Evolutionary conservation across 2,888 invertebrate genomes (phyloP).

Genomic region (Eucera pruinosa): DNA sequence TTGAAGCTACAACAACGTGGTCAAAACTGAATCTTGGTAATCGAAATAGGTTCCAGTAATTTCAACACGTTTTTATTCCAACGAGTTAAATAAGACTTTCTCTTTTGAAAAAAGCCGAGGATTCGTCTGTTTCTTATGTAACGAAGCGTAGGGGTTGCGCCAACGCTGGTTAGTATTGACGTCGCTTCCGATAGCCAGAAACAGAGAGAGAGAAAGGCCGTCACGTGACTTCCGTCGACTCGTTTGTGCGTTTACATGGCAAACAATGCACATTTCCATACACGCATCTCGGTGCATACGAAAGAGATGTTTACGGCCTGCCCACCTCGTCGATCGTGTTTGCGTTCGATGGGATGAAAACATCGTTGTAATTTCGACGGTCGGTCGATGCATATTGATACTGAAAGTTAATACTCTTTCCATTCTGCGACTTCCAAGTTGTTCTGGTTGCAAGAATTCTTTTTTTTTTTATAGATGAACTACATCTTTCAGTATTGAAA

Average conservation of each 20-base stretch:
- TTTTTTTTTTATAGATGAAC: neutral
- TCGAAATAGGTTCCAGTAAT: too few relatives aligned
- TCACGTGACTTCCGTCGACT: slow-evolving; percentile 81
- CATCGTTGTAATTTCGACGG: slow-evolving; percentile 18
- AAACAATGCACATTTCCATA: slow-evolving; percentile 65
- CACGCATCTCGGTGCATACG: slow-evolving; percentile 50
- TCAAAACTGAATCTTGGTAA: too few relatives aligned
- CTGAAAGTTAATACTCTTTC: neutral
- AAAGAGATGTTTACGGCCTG: slow-evolving; percentile 28
- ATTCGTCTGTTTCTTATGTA: slow-evolving; percentile 43
- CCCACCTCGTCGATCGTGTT: slow-evolving; percentile 19
- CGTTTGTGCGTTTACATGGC: slow-evolving; percentile 52
- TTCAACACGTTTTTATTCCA: too few relatives aligned
- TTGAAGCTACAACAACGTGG: too few relatives aligned
- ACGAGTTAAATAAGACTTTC: too few relatives aligned
- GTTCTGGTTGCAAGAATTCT: neutral
- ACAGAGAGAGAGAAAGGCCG: slow-evolving; percentile 44
- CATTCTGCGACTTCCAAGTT: neutral
- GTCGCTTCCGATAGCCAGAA: slow-evolving; percentile 74
- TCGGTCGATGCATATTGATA: slow-evolving; percentile 17
- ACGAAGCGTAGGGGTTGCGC: slow-evolving; percentile 30
- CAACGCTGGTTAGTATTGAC: slow-evolving; percentile 67
- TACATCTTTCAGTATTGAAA: too few relatives aligned
- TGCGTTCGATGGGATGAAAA: slow-evolving; percentile 30
- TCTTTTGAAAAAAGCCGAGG: neutral